A percentile compares a stretch with the other conserved stretches of the same genome.
These are phyloP conservation scores for Chaetoderma sp. DNA, from an alignment of 2,888 invertebrate species.

Conservation along the genomic window DNA sequence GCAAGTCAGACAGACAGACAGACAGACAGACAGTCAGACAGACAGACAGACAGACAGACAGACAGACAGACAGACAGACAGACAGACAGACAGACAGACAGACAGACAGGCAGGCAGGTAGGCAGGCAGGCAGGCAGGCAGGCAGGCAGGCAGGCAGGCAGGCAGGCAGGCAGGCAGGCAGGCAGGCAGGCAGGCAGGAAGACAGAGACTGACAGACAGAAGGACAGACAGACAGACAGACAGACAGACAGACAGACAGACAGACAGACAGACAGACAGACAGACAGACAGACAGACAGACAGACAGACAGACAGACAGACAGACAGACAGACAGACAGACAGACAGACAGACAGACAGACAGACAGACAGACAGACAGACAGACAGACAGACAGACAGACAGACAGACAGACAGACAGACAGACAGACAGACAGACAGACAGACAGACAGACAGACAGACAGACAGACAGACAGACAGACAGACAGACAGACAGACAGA, in stretches of 20 bases:
- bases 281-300: slow-evolving; percentile 21
- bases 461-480: slow-evolving; percentile 22
- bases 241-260: slow-evolving; percentile 14
- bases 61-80: no score
- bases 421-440: slow-evolving; percentile 36
- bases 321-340: slow-evolving; percentile 29
- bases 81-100: no score
- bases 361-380: slow-evolving; percentile 22
- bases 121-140: no score
- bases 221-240: no score
- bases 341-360: slow-evolving; percentile 22
- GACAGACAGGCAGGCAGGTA: no score
- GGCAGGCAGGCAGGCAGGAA: no score
- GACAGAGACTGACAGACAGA: no score
- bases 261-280: slow-evolving; percentile 15
- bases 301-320: slow-evolving; percentile 20
- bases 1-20: no score
- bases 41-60: no score
- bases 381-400: slow-evolving; percentile 33
- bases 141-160: no score
- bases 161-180: no score
- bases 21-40: no score
- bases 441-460: slow-evolving; percentile 31
- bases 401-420: slow-evolving; percentile 32
- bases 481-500: slow-evolving; percentile 33